Base-by-base conservation (phyloP, 2,113 vertebrate genomes). In the Epinephelus moara region DNA sequence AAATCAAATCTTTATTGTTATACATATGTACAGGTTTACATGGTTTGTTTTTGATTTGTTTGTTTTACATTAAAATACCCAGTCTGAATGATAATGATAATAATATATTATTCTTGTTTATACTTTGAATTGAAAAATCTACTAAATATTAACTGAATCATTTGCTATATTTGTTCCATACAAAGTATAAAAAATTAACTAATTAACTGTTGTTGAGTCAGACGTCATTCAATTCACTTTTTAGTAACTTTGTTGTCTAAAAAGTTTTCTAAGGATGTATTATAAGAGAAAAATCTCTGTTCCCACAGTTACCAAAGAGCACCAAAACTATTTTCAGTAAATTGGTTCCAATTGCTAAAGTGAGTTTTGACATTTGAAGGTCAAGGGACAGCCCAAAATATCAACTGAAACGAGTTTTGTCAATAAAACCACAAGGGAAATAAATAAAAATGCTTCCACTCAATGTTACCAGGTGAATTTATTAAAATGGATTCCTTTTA, bases 271-370 rank as follows among this genome's bases (percentile, higher is more conserved):
- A 6, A 2, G 12, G 23, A 60, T 0, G 40, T 37, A 18, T 4
- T 14, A 25, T 9, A 42, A 30, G 30, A 57, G 21, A 1, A 59
- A 60, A 2, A 33, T 47, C 1, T 40, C 21, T 37, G 42, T 23
- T 50, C 1, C 21, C 6, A n/a, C 11, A 50, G 66, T 14, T 40
- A 42, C 42, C 17, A 11, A 50, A 27, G 25, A 55, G 37, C 33
- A 33, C 47, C 27, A 69, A 18, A 73, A 40, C 6, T 60, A 47
- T 67, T 78, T 10, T 33, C 19, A 62, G 21, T 53, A 61, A 67
- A 60, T 27, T 52, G 25, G 40, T 67, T 74, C 23, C 19, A 69
- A 23, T 17, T 23, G 17, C n/a, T n/a, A 30, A 53, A 53, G 25
- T 70, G 21, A n/a, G 42, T 56, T 45, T 45, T 55, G 3, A 70